Evolutionary conservation across 2,888 invertebrate genomes (phyloP).

Genomic region (Periphyllus acericola): DNA sequence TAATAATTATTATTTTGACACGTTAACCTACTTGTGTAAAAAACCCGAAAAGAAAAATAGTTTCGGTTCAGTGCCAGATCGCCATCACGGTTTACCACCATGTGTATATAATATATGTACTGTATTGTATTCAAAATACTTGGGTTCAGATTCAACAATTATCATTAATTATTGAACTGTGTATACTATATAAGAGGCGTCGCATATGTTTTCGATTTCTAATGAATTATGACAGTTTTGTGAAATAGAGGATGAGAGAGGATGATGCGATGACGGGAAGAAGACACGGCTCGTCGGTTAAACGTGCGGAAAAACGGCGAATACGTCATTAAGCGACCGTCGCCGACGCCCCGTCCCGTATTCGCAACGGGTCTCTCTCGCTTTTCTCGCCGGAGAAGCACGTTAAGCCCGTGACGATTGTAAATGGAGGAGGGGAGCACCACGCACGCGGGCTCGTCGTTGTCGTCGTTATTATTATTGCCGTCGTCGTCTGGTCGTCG

Average conservation of each 20-base stretch:
- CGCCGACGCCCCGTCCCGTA: not conserved
- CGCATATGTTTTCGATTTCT: not conserved
- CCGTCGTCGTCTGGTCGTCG: slow-evolving; percentile 52
- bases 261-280: not conserved
- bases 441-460: slow-evolving; percentile 6
- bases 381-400: too few relatives aligned
- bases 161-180: too few relatives aligned
- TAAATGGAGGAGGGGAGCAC: not conserved
- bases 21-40: not conserved
- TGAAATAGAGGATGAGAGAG: not conserved
- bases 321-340: not conserved
- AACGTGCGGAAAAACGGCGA: not conserved
- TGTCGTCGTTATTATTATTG: slow-evolving; percentile 42
- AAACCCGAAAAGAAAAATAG: not conserved
- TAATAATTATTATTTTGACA: slow-evolving; percentile 9
- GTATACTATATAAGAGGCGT: not conserved
- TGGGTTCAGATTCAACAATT: too few relatives aligned
- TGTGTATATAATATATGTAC: not conserved
- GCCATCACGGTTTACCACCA: not conserved
- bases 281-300: not conserved
- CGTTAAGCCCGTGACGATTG: not conserved
- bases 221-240: not conserved
- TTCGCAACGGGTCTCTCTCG: not conserved
- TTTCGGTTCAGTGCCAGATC: not conserved
- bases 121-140: too few relatives aligned